Percentiles rank a stretch among this genome's conserved stretches.
These are phyloP conservation scores for Vanessa tameamea DNA, from an alignment of 1,140 invertebrate species.

Conservation along the genomic window DNA sequence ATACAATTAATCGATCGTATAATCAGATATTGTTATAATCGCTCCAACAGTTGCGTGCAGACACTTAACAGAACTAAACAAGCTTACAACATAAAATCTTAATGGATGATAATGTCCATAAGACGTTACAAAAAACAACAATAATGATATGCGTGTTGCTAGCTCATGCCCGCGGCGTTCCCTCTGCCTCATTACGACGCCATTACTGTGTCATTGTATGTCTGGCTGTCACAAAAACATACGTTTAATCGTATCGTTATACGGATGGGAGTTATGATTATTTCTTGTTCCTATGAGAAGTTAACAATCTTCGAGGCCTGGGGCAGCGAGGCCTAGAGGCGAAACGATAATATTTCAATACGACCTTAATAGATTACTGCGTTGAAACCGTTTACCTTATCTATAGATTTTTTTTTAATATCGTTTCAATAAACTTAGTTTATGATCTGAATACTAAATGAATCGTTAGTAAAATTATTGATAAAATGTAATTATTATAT, in stretches of 20 bases:
- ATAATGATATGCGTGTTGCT: slow-evolving; percentile 28
- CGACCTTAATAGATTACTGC: not conserved
- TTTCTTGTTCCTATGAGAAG: slow-evolving; percentile 12
- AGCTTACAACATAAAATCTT: slow-evolving; percentile 14
- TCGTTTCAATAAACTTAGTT: not conserved
- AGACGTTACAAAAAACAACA: slow-evolving; percentile 2
- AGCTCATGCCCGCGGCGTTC: slow-evolving; percentile 41
- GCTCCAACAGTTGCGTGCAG: not conserved
- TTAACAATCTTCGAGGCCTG: slow-evolving; percentile 10
- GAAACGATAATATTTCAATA: slow-evolving; percentile 17
- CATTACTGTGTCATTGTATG: slow-evolving; percentile 46
- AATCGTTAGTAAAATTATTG: too few relatives aligned
- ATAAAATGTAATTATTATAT: too few relatives aligned
- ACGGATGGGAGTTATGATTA: slow-evolving; percentile 24
- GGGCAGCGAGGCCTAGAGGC: slow-evolving; percentile 3
- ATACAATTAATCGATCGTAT: not conserved
- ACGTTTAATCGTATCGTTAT: slow-evolving; percentile 22
- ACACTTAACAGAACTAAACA: not conserved
- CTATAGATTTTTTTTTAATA: slow-evolving; percentile 2
- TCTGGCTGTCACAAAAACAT: slow-evolving; percentile 37
- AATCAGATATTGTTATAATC: not conserved
- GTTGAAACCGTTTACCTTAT: slow-evolving; percentile 9
- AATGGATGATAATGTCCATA: slow-evolving; percentile 17
- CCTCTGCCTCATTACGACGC: slow-evolving; percentile 40
- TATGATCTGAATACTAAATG: too few relatives aligned